A percentile compares a stretch with the other conserved stretches of the same genome.
phyloP scores from a whole-genome alignment of 2,797 vertebrate genomes.

The Alcedo atthis region DNA sequence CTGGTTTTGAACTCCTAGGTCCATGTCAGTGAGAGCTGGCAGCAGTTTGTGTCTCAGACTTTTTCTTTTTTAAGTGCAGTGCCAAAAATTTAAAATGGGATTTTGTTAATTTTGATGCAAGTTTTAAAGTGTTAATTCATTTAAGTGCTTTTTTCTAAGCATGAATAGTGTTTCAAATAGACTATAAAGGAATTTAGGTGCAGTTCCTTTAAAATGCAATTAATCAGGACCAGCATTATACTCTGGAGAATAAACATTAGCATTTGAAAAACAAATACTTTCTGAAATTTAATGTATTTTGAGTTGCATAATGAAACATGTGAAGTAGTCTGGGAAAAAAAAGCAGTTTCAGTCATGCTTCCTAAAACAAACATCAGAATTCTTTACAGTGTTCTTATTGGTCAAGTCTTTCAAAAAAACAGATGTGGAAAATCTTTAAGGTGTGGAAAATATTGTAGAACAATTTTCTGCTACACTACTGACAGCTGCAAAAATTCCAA shows the following conservation, averaged over 20 bases:
- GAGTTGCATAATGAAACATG: neutral
- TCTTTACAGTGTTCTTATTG: neutral
- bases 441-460: neutral
- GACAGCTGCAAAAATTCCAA: neutral
- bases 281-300: neutral
- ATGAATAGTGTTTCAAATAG: neutral
- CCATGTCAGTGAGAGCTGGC: neutral
- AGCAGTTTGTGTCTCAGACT: neutral
- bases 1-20: neutral
- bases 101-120: neutral
- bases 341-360: neutral
- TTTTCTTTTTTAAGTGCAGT: neutral
- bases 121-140: neutral
- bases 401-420: neutral
- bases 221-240: neutral
- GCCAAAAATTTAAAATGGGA: neutral
- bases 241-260: neutral
- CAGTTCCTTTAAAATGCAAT: neutral
- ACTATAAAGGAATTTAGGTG: neutral
- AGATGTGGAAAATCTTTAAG: neutral
- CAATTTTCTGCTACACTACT: neutral
- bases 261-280: slow-evolving; percentile 1
- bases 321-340: neutral
- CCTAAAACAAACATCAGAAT: neutral
- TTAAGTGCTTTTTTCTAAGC: neutral